Conservation (phyloP, 2,888 invertebrate species). For the Erannis defoliaria region DNA sequence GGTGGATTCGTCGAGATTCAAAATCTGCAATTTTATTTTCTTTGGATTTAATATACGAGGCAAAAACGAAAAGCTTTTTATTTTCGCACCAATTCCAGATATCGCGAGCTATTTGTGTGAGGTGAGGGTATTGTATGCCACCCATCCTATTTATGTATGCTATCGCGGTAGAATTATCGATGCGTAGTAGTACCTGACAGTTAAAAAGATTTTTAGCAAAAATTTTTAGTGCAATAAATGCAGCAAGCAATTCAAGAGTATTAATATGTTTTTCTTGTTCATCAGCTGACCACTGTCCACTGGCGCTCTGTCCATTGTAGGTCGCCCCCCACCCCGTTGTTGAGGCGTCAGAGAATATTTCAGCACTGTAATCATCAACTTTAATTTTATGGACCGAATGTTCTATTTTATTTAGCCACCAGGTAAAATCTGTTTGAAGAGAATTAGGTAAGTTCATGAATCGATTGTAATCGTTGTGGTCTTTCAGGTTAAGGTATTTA, state of each 20-base stretch:
- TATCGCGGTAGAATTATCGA: slow-evolving; percentile 2
- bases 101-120: not conserved
- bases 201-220: not conserved
- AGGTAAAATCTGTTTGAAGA: slow-evolving; percentile 1
- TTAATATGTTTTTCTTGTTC: slow-evolving; percentile 16
- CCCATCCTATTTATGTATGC: slow-evolving; percentile 4
- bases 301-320: not conserved
- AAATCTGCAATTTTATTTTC: slow-evolving; percentile 7
- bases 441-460: slow-evolving; percentile 11
- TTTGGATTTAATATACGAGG: not conserved
- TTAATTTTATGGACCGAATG: slow-evolving; percentile 4
- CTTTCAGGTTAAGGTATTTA: slow-evolving; percentile 36
- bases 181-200: not conserved
- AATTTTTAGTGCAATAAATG: slow-evolving; percentile 8
- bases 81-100: not conserved
- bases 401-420: slow-evolving; percentile 24
- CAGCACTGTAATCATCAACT: slow-evolving; percentile 1
- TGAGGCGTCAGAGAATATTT: slow-evolving; percentile 23
- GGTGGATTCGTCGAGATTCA: slow-evolving; percentile 7
- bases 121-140: not conserved
- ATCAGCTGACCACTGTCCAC: slow-evolving; percentile 18
- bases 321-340: slow-evolving; percentile 15
- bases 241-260: slow-evolving; percentile 14
- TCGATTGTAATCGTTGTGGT: slow-evolving; percentile 6
- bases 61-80: not conserved